A percentile compares a stretch with the other conserved stretches of the same genome.
These are phyloP conservation scores for Pedicia rivosa DNA, from an alignment of 2,888 invertebrate genomes.

Conservation along the genomic window DNA sequence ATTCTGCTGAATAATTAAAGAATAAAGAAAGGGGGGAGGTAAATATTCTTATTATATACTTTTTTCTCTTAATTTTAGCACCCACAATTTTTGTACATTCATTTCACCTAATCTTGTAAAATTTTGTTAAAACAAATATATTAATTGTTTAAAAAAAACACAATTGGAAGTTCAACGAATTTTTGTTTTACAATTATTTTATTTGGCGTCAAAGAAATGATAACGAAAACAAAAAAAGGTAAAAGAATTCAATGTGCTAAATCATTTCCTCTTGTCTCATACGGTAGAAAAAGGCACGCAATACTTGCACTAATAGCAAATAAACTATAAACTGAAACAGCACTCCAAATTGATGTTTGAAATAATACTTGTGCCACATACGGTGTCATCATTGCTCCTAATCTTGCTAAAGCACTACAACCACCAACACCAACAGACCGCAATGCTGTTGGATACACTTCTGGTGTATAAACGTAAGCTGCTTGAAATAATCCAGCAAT, in stretches of 20 bases:
- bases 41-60: too few relatives aligned
- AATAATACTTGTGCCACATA: constrained; percentile 74
- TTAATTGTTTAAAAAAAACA: too few relatives aligned
- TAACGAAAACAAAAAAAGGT: neutral
- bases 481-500: constrained; percentile 92
- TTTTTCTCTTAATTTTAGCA: too few relatives aligned
- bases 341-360: constrained; percentile 37
- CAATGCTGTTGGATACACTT: constrained; percentile 82
- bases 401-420: constrained; percentile 76
- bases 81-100: too few relatives aligned
- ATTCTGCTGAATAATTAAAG: too few relatives aligned
- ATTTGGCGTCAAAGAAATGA: constrained; percentile 1
- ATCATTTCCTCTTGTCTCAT: constrained; percentile 40
- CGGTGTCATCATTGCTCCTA: constrained; percentile 88
- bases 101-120: too few relatives aligned
- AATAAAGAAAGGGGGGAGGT: too few relatives aligned
- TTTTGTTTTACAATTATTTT: too few relatives aligned
- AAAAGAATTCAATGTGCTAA: constrained; percentile 4
- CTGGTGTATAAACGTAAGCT: constrained; percentile 90
- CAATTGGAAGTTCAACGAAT: too few relatives aligned
- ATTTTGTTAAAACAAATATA: too few relatives aligned
- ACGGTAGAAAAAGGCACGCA: constrained; percentile 43
- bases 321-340: constrained; percentile 42
- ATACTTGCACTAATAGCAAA: constrained; percentile 41
- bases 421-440: constrained; percentile 84